Percentiles rank a stretch among this genome's conserved stretches.
phyloP scores from a whole-genome alignment of 2,113 vertebrate species.

The Danio rerio region GRCz12tu NC_133190.1:31217501-31218000 shows the following conservation, averaged over 20 bases:
- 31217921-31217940: constrained; percentile 50
- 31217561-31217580: constrained; percentile 13
- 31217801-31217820: constrained; percentile 72
- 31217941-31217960: constrained; percentile 32
- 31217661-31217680: neutral
- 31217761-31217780: constrained; percentile 73
- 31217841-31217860: constrained; percentile 72
- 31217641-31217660: constrained; percentile 3
- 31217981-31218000: constrained; percentile 7
- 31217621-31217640: neutral
- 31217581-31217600: constrained; percentile 15
- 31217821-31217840: constrained; percentile 77
- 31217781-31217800: constrained; percentile 68
- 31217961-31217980: constrained; percentile 7
- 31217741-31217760: constrained; percentile 61
- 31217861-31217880: constrained; percentile 57
- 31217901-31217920: constrained; percentile 74
- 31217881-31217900: constrained; percentile 39
- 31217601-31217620: constrained; percentile 9
- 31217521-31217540: constrained; percentile 5
- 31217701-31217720: constrained; percentile 59
- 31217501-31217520: constrained; percentile 40
- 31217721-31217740: constrained; percentile 46
- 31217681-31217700: constrained; percentile 45
- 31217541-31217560: constrained; percentile 37